Conservation (phyloP, 2,797 vertebrate species). For the Danio jaintianensis region DNA sequence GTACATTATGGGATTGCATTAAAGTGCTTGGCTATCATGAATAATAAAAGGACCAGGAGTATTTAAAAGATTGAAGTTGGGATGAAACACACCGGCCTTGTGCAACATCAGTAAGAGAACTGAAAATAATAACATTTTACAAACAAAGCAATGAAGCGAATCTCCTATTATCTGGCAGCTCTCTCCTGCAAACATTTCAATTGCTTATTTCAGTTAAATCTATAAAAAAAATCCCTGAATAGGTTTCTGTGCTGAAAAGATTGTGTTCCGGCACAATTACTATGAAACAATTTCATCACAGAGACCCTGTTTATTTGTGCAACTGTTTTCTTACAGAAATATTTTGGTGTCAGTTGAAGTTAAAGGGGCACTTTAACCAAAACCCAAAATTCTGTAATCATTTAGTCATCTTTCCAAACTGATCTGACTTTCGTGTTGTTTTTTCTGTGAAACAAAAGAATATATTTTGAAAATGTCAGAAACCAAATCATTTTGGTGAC, state of each 20-base stretch:
- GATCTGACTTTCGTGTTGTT: too few species aligned
- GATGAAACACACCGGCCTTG: neutral
- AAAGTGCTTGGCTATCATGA: neutral
- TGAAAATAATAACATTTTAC: neutral
- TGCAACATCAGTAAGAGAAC: neutral
- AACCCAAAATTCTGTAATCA: too few species aligned
- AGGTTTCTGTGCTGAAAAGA: neutral
- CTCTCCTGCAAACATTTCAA: neutral
- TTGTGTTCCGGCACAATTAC: neutral
- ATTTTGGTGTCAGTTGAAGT: neutral
- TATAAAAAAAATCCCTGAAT: neutral
- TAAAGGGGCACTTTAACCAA: too few species aligned
- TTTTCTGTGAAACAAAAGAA: too few species aligned
- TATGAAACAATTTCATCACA: slow-evolving; percentile 16
- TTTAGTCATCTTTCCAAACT: too few species aligned
- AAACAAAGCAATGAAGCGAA: neutral
- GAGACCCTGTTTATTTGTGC: slow-evolving; percentile 4
- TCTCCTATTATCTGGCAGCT: neutral
- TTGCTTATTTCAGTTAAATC: neutral
- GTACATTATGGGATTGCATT: neutral
- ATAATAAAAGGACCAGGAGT: slow-evolving; percentile 1
- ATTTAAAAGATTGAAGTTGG: neutral
- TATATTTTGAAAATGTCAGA: too few species aligned
- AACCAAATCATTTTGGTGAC: too few species aligned
- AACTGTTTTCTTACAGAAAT: neutral